Base-by-base conservation (phyloP, 1,140 invertebrate species). In the Habropoda laboriosa region DNA sequence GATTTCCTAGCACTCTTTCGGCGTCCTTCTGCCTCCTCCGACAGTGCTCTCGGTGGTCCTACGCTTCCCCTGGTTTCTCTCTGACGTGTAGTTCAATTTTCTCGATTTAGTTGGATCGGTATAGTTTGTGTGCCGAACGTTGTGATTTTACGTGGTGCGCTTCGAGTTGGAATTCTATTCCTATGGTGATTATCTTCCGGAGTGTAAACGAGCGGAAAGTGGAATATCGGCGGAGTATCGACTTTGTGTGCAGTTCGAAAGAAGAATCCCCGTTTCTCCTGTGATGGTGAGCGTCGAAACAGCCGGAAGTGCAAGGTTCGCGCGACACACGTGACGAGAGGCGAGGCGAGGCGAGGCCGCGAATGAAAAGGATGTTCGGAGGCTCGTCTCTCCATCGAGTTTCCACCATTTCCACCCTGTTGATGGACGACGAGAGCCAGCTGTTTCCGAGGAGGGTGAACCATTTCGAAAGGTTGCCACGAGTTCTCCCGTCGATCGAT, bases 381-480 rank as follows among this genome's bases (percentile, higher is more conserved):
- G 18, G 16, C 38, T 47, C 47, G 38, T 49, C 47, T 51, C 51
- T 76, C 32, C 64, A 13, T 1, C 49, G 66, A 68, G 60, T 84
- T 80, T 85, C 57, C 73, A 67, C 63, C 45, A 78, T 85, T 85
- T 85, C 68, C 79, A 58, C 49, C 57, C 57, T 80, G 57, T 78
- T 85, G 83, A 85, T 85, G 79, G 73, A 85, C 81, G 82, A 85
- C 68, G 83, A 77, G 82, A 74, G 82, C 83, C 84, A 86, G 84
- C 84, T 86, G 84, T 85, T 86, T 63, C 73, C 79, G 49, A 77
- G 79, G 42, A 81, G 82, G 82, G 82, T 77, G 79, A 85, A 64
- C 82, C 79, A 40, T 78, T 85, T 58, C 68, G 82, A 85, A 85
- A 85, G 83, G 82, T 85, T 72, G 72, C 80, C 71, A 68, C 82